phyloP scores from a whole-genome alignment of 1,140 invertebrate species.

The Alviniconcha marisindica region DNA sequence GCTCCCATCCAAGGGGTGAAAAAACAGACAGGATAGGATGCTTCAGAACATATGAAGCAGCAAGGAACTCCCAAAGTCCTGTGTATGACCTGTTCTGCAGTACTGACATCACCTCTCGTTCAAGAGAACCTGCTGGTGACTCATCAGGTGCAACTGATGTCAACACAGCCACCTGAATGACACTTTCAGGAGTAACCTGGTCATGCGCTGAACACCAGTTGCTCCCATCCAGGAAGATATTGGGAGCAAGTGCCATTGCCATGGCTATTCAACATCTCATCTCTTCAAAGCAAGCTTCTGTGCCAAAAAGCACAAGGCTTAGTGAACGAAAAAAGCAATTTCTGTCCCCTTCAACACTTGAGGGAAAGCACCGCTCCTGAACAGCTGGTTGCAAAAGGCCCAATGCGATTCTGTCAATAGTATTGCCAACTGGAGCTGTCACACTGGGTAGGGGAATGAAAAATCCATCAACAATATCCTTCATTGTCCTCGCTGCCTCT shows the following conservation, averaged over 20 bases:
- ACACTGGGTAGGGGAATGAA: neutral
- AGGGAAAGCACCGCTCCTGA: neutral
- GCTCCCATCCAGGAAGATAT: neutral
- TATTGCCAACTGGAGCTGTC: neutral
- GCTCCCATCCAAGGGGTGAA: neutral
- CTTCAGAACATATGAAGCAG: neutral
- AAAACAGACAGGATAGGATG: neutral
- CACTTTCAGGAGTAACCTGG: neutral
- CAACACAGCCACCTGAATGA: conserved; percentile 1
- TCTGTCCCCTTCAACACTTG: neutral
- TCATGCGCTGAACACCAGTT: neutral
- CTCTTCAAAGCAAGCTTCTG: neutral
- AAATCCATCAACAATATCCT: neutral
- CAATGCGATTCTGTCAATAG: neutral
- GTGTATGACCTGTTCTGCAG: neutral
- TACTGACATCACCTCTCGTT: neutral
- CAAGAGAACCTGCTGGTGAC: neutral
- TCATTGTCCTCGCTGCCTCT: neutral
- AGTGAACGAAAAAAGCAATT: conserved; percentile 20
- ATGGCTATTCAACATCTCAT: neutral
- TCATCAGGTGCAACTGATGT: neutral
- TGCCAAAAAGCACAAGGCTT: neutral
- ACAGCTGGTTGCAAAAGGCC: neutral
- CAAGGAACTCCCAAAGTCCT: neutral
- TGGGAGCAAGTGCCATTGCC: neutral